Conservation (phyloP, 2,888 invertebrate genomes). For the Xestobium rufovillosum region DNA sequence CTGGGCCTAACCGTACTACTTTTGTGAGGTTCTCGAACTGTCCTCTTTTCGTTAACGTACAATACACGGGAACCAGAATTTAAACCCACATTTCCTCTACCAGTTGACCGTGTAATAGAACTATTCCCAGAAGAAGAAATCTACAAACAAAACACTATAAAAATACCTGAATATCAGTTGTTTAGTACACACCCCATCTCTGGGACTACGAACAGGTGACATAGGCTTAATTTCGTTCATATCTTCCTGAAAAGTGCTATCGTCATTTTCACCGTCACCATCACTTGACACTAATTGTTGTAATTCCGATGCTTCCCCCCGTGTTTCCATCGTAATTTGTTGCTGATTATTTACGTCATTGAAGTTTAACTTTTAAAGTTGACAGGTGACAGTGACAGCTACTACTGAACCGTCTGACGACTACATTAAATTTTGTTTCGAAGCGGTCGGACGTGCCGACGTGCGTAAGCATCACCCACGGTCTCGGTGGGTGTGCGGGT, state of each 20-base stretch:
- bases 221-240: slow-evolving; percentile 38
- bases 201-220: slow-evolving; percentile 40
- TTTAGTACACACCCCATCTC: slow-evolving; percentile 30
- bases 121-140: slow-evolving; percentile 43
- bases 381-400: too few species aligned
- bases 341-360: slow-evolving; percentile 1
- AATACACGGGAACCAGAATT: slow-evolving; percentile 36
- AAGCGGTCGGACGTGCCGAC: too few species aligned
- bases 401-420: too few species aligned
- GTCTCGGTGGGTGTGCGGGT: too few species aligned
- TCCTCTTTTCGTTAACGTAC: slow-evolving; percentile 40
- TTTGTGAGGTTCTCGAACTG: slow-evolving; percentile 32
- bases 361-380: too few species aligned
- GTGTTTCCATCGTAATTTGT: slow-evolving; percentile 36
- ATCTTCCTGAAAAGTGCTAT: slow-evolving; percentile 40
- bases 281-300: slow-evolving; percentile 43
- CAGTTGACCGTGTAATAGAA: slow-evolving; percentile 35
- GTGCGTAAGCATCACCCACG: too few species aligned
- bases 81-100: slow-evolving; percentile 26
- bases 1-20: slow-evolving; percentile 36
- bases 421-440: too few species aligned
- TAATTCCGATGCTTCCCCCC: slow-evolving; percentile 41
- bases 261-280: slow-evolving; percentile 42
- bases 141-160: slow-evolving; percentile 25
- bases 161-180: not conserved